Base-by-base conservation (phyloP, 2,888 invertebrate species). In the Eulithis testata region DNA sequence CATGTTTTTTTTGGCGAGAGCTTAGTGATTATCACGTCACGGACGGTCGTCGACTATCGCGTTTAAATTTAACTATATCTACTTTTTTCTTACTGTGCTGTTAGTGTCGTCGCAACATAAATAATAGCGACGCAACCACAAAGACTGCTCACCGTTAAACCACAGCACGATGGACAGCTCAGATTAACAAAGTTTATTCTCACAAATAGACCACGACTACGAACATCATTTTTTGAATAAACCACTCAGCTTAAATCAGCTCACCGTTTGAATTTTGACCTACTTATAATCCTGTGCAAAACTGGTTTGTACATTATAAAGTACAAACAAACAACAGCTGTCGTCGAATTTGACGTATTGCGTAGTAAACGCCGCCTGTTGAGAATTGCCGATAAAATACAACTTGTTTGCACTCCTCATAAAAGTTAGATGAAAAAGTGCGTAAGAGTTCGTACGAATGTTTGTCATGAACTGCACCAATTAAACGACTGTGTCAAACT, bases 401-500 rank as follows among this genome's bases (percentile, higher is more conserved):
- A 53, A 44, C 49, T 61, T 44, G 58, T 60, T 60, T 63, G 52
- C 44, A 51, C 50, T 60, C 45, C n/a, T 47, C 62, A 63, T 65
- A 60, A 68, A 66, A 70, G 51, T 63, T 60, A 50, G 27, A 49
- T 43, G 40, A 66, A 66, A 67, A 68, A 63, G 60, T 68, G 60
- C 36, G 31, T 47, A 58, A 59, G 57, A 60, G 64, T 60, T 59
- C 47, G 56, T 57, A 68, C 65, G 45, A 67, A 63, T 70, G 66
- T 66, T 70, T 65, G 67, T 71, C 66, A 58, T 63, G 70, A 68
- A 70, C 63, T 65, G 62, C 60, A 67, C 68, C 68, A 71, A 73
- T 72, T 73, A 72, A 70, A 69, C 63, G 65, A 64, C 69, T 70
- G 65, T 70, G 68, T 69, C 70, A 69, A 69, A 72, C 69, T 70